phyloP scores from a whole-genome alignment of 2,888 invertebrate genomes.

The Andrena hattorfiana region DNA sequence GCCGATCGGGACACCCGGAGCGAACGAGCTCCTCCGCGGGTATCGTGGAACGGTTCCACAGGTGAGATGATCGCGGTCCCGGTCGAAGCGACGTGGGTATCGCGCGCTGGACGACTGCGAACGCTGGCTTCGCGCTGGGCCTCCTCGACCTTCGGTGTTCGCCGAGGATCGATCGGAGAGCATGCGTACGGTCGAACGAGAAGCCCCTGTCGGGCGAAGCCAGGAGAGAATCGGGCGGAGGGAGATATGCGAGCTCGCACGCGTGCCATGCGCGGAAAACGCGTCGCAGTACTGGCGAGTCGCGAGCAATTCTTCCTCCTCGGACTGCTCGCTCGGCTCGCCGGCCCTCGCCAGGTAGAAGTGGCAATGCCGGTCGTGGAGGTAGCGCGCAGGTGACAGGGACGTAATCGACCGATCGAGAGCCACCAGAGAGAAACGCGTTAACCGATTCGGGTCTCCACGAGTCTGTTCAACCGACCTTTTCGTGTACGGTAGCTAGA shows the following conservation, averaged over 20 bases:
- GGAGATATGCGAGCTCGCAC: not conserved
- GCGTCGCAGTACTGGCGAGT: conserved; percentile 61
- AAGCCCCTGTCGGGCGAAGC: conserved; percentile 42
- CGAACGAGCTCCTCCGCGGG: not conserved
- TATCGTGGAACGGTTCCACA: not conserved
- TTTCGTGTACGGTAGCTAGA: not conserved
- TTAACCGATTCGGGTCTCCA: conserved; percentile 7
- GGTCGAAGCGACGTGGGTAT: not conserved
- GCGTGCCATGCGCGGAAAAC: conserved; percentile 69
- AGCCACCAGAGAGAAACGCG: conserved; percentile 36
- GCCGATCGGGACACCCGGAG: not conserved
- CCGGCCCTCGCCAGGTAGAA: conserved; percentile 58
- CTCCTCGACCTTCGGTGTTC: conserved; percentile 45
- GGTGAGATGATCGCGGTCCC: not conserved
- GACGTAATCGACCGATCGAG: conserved; percentile 55
- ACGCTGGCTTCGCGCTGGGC: conserved; percentile 29
- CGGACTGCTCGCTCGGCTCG: conserved; percentile 11
- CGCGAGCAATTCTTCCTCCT: conserved; percentile 56
- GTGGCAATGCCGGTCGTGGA: conserved; percentile 60
- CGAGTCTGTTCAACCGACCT: not conserved
- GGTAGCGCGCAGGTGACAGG: conserved; percentile 58
- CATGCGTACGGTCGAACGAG: not conserved
- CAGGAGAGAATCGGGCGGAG: conserved; percentile 12
- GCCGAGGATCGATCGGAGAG: conserved; percentile 44
- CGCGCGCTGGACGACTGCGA: conserved; percentile 16